These are phyloP conservation scores for Ceratina calcarata DNA, from an alignment of 1,140 invertebrate genomes.

Conservation along the genomic window DNA sequence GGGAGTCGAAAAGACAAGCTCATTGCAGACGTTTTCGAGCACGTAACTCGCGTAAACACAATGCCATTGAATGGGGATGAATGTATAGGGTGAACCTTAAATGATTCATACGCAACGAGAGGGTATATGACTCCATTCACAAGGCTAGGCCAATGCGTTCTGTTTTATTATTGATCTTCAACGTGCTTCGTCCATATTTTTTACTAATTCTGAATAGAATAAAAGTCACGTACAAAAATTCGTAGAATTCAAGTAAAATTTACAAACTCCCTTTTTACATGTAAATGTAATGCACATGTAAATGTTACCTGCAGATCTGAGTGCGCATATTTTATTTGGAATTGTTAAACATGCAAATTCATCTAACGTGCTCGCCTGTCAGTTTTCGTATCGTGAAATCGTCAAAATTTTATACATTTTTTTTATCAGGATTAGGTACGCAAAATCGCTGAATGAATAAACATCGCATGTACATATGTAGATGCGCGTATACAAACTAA, in stretches of 20 bases:
- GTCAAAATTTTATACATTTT: background rate
- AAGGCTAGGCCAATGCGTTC: slow-evolving; percentile 39
- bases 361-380: too few relatives aligned
- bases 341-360: slow-evolving; percentile 17
- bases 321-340: background rate
- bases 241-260: too few relatives aligned
- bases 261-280: too few relatives aligned
- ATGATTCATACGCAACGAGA: slow-evolving; percentile 60
- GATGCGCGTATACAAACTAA: too few relatives aligned
- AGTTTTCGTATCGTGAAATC: background rate
- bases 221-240: background rate
- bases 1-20: slow-evolving; percentile 6
- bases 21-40: slow-evolving; percentile 29
- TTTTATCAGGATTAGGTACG: background rate
- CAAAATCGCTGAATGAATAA: background rate
- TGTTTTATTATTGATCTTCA: slow-evolving; percentile 52
- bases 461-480: background rate
- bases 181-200: slow-evolving; percentile 16
- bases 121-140: slow-evolving; percentile 60
- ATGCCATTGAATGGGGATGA: slow-evolving; percentile 37
- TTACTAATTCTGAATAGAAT: slow-evolving; percentile 7
- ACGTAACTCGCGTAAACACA: slow-evolving; percentile 39
- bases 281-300: too few relatives aligned
- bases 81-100: slow-evolving; percentile 58
- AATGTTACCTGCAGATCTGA: too few relatives aligned